Base-by-base conservation (phyloP, 1,140 invertebrate species). In the Stenopsyche tienmushanensis region DNA sequence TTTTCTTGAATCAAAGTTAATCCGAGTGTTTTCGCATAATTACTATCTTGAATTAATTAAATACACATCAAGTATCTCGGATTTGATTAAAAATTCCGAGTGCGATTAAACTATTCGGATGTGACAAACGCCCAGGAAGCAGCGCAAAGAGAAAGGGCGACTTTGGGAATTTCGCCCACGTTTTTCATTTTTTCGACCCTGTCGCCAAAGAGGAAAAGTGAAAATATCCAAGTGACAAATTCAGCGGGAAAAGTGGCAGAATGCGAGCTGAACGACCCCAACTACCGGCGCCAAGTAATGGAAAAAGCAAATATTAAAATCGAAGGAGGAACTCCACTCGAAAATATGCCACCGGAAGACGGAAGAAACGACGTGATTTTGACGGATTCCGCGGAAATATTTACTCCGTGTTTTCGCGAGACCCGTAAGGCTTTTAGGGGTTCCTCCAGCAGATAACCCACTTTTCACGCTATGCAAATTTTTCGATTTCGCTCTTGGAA, bases 51-150 rank as follows among this genome's bases (percentile, higher is more conserved):
- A 18, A 15, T 20, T 47, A 47, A 47, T 47, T 47, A 47, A 47
- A 47, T 7, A 20, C 10, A 20, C 44, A 20, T 15, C 44, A 20
- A 47, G 44, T 15, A 15, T 47, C 44, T 20, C 17, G 10, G 7
- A 5, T 47, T 47, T 47, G 44, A 47, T 47, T 47, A 47, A 47
- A 47, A 47, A 47, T 47, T 47, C 44, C 18, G 7, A 5, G 7
- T 5, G 18, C 10, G 44, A 47, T 47, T 47, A 47, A 13, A 47
- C 44, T 47, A 47, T 47, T 47, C 18, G 7, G 18, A 47, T 47
- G 44, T 47, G 44, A 47, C 44, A 47, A 47, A 47, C 29, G 29
- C 29, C 13, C 29, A 15, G 5, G 44, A 7, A 15, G 34, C 34
- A 39, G 34, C n/a, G n/a, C 7, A 39, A 39, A 39, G n/a, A 39